Base-by-base conservation (phyloP, 2,113 vertebrate genomes). In the Progne subis region DNA sequence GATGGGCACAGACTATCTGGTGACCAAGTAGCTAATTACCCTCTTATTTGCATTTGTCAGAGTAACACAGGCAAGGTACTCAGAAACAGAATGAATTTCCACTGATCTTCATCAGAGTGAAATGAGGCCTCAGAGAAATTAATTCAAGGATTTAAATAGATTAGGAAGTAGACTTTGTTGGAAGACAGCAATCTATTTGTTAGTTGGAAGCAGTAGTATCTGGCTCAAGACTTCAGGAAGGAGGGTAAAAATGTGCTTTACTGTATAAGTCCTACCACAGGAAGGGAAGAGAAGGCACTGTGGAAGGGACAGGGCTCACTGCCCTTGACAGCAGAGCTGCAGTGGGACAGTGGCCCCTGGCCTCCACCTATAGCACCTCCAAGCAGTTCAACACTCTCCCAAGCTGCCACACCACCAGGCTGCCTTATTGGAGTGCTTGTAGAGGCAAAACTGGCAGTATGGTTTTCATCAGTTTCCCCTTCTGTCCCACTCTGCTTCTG, bases 11-110 rank as follows among this genome's bases (percentile, higher is more conserved):
- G 52, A 39, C 64, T 88, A 55, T 55, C 56, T 85, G 49, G 59
- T 76, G 69, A 65, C 37, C 0, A 2, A 82, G 91, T 82, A 87
- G 74, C 41, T 82, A 89, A 76, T 94, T 95, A 81, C 37, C 32
- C 26, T 41, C 50, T 65, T 59, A 70, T 74, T n/a, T 70, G 32
- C 43, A 57, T 94, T 95, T 93, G 79, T 95, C 67, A 88, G 59
- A 65, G 55, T 83, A 74, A 88, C 43, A 83, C n/a, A 26, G 20
- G n/a, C 70, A 90, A 93, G 65, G 31, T 46, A 70, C 39, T 41
- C 75, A 88, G 85, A 92, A 96, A 81, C 63, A 86, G 59, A 82
- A 92, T 59, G 55, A 61, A 74, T 86, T 90, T 88, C 68, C 39
- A 81, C 71, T 46, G 55, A 80, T 80, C 44, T 84, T 75, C 63